These are phyloP conservation scores for Microtus oregoni DNA, from an alignment of 2,113 vertebrate species.

Conservation along the genomic window DNA sequence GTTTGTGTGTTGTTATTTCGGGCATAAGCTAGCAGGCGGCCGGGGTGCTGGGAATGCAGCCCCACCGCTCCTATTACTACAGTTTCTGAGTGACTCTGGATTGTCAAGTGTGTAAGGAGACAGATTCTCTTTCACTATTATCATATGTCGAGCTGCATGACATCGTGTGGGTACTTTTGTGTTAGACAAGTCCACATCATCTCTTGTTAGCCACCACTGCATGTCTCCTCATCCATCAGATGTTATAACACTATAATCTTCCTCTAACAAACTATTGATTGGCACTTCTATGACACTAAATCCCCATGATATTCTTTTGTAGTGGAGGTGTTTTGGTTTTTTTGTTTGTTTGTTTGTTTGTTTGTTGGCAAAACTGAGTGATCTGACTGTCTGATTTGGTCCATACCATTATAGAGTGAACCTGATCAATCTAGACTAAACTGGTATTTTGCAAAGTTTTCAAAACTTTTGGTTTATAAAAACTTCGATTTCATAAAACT, in stretches of 20 bases:
- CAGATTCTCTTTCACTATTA: neutral
- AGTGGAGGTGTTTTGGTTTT: no score
- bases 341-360: no score
- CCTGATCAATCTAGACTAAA: neutral
- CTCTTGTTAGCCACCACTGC: constrained; percentile 38
- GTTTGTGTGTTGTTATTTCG: no score
- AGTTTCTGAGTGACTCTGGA: neutral
- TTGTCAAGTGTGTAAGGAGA: neutral
- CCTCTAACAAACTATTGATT: neutral
- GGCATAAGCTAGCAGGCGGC: no score
- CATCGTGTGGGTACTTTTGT: neutral
- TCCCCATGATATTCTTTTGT: neutral
- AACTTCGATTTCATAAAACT: neutral
- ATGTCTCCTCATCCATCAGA: neutral
- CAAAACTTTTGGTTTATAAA: neutral
- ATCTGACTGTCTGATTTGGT: neutral
- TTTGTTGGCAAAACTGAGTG: neutral
- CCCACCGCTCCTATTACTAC: no score
- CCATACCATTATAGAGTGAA: neutral
- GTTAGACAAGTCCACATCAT: constrained; percentile 15
- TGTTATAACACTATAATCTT: neutral
- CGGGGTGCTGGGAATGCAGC: no score
- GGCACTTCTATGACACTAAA: neutral
- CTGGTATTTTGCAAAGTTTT: neutral
- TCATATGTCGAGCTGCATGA: constrained; percentile 30